A percentile compares a stretch with the other conserved stretches of the same genome.
Conservation (phyloP, 2,113 vertebrate species). For the Cebidichthys violaceus region DNA sequence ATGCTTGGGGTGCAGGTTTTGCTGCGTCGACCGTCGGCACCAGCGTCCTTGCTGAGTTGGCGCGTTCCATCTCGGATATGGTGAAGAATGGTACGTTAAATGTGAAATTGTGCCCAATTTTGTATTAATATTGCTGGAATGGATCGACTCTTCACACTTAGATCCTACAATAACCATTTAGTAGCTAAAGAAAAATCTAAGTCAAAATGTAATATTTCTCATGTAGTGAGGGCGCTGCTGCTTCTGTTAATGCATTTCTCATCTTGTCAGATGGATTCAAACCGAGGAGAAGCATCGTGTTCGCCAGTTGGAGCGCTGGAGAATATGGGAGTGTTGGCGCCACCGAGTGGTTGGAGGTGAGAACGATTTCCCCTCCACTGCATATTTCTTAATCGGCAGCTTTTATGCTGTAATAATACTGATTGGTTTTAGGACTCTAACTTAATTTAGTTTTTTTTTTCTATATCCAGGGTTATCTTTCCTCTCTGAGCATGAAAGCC, state of each 20-base stretch:
- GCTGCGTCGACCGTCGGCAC: constrained; percentile 90
- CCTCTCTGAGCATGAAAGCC: constrained; percentile 89
- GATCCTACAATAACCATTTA: neutral
- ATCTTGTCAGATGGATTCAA: constrained; percentile 85
- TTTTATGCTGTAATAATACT: neutral
- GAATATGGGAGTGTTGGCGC: constrained; percentile 94
- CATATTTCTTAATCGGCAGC: neutral
- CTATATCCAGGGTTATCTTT: constrained; percentile 87
- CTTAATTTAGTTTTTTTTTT: neutral
- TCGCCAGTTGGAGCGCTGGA: constrained; percentile 94
- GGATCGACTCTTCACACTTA: neutral
- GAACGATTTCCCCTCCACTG: neutral
- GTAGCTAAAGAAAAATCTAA: no score
- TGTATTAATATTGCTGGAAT: no score
- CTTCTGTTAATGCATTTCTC: constrained; percentile 3
- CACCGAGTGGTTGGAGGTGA: constrained; percentile 97
- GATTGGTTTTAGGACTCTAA: neutral
- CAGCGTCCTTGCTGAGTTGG: constrained; percentile 89
- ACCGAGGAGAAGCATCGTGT: constrained; percentile 92
- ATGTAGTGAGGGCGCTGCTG: no score
- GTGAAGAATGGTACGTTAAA: constrained; percentile 84
- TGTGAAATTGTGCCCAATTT: no score
- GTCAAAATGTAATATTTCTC: neutral
- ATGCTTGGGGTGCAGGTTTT: constrained; percentile 90
- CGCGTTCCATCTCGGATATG: constrained; percentile 84